These are phyloP conservation scores for Strongylocentrotus purpuratus DNA, from an alignment of 35 echinoderm and acorn worm genomes.

Conservation along the genomic window DNA sequence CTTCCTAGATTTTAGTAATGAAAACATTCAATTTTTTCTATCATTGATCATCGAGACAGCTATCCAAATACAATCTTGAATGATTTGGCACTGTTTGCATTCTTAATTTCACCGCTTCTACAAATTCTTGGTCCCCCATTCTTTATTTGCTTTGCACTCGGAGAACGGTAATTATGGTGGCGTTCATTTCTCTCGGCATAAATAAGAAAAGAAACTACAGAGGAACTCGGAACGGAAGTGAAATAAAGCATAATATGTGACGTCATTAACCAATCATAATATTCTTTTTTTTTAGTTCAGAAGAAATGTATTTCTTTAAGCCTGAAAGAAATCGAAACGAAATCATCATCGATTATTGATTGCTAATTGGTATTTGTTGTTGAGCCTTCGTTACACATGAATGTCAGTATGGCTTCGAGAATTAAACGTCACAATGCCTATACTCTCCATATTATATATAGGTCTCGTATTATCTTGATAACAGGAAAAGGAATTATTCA, in stretches of 20 bases:
- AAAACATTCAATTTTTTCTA: not conserved
- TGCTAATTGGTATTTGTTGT: no score
- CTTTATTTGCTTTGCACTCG: not conserved
- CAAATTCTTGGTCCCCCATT: not conserved
- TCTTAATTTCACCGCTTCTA: not conserved
- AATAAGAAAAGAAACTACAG: not conserved
- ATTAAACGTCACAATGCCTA: no score
- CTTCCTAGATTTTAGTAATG: not conserved
- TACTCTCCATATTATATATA: no score
- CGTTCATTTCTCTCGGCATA: not conserved
- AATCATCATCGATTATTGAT: no score
- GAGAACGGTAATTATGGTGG: not conserved
- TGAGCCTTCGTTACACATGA: no score
- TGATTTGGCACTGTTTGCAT: constrained; percentile 17
- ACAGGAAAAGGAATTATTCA: no score
- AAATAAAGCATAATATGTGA: not conserved
- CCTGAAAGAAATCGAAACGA: no score
- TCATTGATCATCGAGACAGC: not conserved
- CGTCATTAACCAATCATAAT: no score
- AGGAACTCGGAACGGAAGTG: not conserved
- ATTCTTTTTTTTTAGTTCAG: no score
- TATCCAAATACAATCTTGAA: not conserved
- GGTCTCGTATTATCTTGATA: no score
- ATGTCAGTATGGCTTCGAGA: no score
- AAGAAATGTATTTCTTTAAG: no score